Conservation (phyloP, 2,113 vertebrate species). For the Pavo muticus region DNA sequence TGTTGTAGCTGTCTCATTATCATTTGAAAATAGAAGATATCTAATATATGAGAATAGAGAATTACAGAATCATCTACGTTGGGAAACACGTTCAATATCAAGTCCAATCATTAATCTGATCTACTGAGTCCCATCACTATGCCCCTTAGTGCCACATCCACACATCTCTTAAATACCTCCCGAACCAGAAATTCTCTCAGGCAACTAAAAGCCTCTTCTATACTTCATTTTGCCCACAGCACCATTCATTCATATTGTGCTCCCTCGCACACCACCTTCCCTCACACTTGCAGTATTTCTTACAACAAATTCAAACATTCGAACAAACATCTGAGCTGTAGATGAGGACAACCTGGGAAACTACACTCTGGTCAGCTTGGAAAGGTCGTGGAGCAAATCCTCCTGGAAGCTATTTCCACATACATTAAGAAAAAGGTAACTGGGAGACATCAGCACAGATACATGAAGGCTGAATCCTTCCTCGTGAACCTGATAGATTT, state of each 20-base stretch:
- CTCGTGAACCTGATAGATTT: not conserved
- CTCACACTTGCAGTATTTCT: not conserved
- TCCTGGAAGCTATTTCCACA: not conserved
- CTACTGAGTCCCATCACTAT: not conserved
- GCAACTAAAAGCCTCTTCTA: not conserved
- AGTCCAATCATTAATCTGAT: not conserved
- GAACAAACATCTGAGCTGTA: not conserved
- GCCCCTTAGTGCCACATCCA: not conserved
- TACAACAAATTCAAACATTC: not conserved
- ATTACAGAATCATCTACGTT: not conserved
- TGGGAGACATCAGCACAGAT: not conserved
- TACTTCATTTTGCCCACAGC: not conserved
- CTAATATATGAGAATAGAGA: not conserved
- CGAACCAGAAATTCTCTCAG: conserved; percentile 11
- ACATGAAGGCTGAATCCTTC: not conserved
- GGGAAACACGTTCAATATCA: not conserved
- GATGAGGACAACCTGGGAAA: not conserved
- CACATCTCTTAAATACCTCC: not conserved
- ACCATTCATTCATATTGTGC: not conserved
- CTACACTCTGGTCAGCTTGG: not conserved
- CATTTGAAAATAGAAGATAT: not conserved
- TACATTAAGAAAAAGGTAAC: not conserved
- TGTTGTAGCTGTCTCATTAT: not conserved
- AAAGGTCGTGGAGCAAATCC: not conserved
- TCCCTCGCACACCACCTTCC: not conserved